Percentiles rank a stretch among this genome's conserved stretches.
These are phyloP conservation scores for Polydrusus cervinus DNA, from an alignment of 2,888 invertebrate genomes.

Conservation along the genomic window DNA sequence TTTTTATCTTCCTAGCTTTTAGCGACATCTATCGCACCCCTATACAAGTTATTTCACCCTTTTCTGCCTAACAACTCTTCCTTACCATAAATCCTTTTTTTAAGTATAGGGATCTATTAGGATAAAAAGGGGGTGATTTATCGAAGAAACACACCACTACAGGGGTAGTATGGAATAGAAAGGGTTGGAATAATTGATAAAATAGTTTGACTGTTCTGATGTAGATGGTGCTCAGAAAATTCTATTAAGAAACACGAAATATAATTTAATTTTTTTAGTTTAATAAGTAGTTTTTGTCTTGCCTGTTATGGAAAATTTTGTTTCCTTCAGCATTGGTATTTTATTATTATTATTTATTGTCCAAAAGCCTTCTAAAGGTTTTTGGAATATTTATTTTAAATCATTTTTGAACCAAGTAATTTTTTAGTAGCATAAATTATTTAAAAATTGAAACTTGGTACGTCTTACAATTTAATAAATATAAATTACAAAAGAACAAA, in stretches of 20 bases:
- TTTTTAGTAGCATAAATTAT: no score
- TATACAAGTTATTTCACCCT: background rate
- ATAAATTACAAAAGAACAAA: no score
- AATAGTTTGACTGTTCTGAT: background rate
- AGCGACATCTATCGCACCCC: background rate
- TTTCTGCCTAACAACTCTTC: background rate
- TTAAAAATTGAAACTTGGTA: no score
- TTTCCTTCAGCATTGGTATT: no score
- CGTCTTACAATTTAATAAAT: no score
- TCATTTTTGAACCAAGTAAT: no score
- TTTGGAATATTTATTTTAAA: no score
- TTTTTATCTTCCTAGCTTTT: background rate
- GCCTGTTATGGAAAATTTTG: background rate
- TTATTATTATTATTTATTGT: no score
- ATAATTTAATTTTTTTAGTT: background rate
- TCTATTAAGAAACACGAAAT: background rate
- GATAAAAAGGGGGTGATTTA: conserved; percentile 15
- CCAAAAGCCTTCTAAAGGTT: no score
- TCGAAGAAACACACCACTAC: conserved; percentile 9
- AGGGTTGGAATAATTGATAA: conserved; percentile 8
- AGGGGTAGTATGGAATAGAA: background rate
- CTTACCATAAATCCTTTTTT: background rate
- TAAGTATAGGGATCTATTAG: background rate
- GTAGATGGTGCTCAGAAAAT: background rate
- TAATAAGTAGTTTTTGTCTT: background rate